Percentiles rank a stretch among this genome's conserved stretches.
Conservation (phyloP, 2,113 vertebrate genomes). For the Spea bombifrons region DNA sequence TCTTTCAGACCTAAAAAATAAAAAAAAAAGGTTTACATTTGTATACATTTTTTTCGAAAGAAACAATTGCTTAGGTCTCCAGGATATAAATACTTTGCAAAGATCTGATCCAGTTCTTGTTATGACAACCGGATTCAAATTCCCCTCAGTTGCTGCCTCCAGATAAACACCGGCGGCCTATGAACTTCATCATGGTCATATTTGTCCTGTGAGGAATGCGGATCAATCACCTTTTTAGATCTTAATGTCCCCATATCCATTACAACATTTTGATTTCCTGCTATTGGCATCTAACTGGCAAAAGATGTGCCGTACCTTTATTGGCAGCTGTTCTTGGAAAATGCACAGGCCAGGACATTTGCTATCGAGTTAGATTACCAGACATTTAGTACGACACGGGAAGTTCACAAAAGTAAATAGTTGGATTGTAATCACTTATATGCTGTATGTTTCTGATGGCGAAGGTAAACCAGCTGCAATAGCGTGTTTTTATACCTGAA, state of each 20-base stretch:
- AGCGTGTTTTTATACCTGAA: no score
- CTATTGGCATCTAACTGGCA: slow-evolving; percentile 12
- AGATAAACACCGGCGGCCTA: not conserved
- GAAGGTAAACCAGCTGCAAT: no score
- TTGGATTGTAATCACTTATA: not conserved
- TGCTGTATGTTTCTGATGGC: no score
- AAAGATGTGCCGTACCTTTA: not conserved
- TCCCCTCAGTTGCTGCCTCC: not conserved
- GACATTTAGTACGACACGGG: not conserved
- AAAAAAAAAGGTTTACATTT: no score
- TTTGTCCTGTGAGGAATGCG: not conserved
- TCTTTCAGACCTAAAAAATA: no score
- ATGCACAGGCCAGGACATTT: not conserved
- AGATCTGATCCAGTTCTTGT: not conserved
- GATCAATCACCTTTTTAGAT: slow-evolving; percentile 2
- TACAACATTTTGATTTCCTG: slow-evolving; percentile 1
- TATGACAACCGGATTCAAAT: not conserved
- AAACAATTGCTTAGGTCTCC: no score
- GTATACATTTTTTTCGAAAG: no score
- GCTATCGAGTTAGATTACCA: not conserved
- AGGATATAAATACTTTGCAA: not conserved
- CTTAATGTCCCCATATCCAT: not conserved
- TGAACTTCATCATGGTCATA: slow-evolving; percentile 1
- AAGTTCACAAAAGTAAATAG: not conserved
- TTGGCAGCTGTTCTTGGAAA: slow-evolving; percentile 14